phyloP scores from a whole-genome alignment of 1,140 invertebrate genomes.

The Hesperophylax magnus region DNA sequence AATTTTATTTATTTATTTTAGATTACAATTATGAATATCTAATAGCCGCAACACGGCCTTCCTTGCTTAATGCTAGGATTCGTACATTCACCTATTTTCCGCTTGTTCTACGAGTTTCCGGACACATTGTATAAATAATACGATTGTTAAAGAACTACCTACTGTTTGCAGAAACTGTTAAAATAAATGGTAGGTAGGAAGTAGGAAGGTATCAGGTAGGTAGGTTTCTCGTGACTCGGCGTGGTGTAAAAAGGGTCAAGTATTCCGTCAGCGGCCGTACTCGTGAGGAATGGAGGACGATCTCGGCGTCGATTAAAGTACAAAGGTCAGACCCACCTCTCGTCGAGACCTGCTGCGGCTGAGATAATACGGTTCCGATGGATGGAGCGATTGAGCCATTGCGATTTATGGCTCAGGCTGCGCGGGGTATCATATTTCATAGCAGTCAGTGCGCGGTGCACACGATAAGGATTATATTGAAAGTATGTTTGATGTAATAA shows the following conservation, averaged over 20 bases:
- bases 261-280: neutral
- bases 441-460: neutral
- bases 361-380: constrained; percentile 20
- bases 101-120: no score
- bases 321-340: constrained; percentile 21
- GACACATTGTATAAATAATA: no score
- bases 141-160: no score
- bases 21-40: no score
- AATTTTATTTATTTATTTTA: no score
- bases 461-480: no score
- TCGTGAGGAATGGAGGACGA: constrained; percentile 22
- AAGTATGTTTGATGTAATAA: no score
- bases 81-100: no score
- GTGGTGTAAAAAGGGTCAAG: constrained; percentile 24
- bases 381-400: constrained; percentile 23
- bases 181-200: neutral
- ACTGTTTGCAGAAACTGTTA: neutral
- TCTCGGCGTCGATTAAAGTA: neutral
- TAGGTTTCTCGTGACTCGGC: constrained; percentile 11
- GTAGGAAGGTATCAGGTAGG: no score
- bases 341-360: neutral
- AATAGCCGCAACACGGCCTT: no score
- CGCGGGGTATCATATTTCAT: neutral
- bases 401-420: neutral
- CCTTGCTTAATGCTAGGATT: no score